phyloP scores from a whole-genome alignment of 1,140 invertebrate genomes.

The Thaumetopoea pityocampa region DNA sequence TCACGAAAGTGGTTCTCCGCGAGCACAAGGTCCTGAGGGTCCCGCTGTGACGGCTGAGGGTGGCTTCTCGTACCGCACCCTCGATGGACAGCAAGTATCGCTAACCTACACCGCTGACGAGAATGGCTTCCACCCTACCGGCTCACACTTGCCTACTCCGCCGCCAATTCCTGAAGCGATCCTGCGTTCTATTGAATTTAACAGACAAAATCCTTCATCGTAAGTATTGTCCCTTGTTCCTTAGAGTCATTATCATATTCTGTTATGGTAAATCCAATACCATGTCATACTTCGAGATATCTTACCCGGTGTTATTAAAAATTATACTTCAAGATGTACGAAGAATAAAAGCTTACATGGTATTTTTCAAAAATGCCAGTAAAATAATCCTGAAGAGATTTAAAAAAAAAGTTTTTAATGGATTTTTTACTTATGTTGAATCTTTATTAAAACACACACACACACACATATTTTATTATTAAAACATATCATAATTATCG shows the following conservation, averaged over 20 bases:
- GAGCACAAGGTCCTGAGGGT: conserved; percentile 77
- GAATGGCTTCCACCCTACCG: conserved; percentile 85
- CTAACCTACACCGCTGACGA: conserved; percentile 88
- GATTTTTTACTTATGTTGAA: too few species aligned
- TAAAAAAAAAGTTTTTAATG: too few species aligned
- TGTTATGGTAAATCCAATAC: too few species aligned
- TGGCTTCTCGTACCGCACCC: conserved; percentile 83
- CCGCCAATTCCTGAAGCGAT: conserved; percentile 82
- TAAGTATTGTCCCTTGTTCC: conserved; percentile 30
- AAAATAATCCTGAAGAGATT: too few species aligned
- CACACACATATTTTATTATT: too few species aligned
- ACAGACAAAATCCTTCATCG: conserved; percentile 55
- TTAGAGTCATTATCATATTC: not conserved
- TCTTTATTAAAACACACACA: too few species aligned
- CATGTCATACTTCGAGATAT: too few species aligned
- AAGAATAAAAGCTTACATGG: too few species aligned
- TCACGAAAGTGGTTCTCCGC: conserved; percentile 81
- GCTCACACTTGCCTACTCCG: conserved; percentile 86
- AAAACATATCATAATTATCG: too few species aligned
- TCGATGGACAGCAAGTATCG: conserved; percentile 82
- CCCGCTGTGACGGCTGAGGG: conserved; percentile 80
- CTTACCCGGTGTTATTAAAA: too few species aligned
- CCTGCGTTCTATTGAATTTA: conserved; percentile 54
- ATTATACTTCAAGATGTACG: too few species aligned
- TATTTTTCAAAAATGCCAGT: too few species aligned